Evolutionary conservation across 23 tunicate species (phyloP), one percentile per base, ranked within the genome.

Genomic region (Corella eumyota): DNA sequence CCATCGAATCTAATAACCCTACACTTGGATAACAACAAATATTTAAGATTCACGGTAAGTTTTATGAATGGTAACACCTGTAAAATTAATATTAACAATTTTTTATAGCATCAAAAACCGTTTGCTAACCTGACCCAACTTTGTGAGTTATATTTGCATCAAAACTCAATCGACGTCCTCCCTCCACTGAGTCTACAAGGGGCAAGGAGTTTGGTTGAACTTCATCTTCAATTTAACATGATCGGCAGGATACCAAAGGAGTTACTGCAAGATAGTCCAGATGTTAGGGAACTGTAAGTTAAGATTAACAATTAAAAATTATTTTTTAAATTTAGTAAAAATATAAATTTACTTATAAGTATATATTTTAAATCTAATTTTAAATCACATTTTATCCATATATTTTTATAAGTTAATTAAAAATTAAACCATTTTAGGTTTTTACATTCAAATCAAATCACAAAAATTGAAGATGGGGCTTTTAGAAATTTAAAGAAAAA

Each of bases 101-200:
- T n/a, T n/a, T n/a, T n/a, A n/a, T 25, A 66, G 72, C 72, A 66
- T 19, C 30, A 51, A 26, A 52, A 66, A 7, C 72, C 72, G 20
- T 66, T 66, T 30, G 40, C 26, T 6, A 66, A 66, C 72, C 9
- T 52, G 44, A 66, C 72, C 24, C 50, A 32, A 19, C 35, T 66
- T 25, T 25, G 72, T 3, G 45, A 66, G 30, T 32, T 66, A 0
- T 52, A 52, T 25, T 34, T 66, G 4, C 28, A 24, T 31, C 44
- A 32, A 15, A 66, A 66, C 31, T 60, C 72, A 30, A 66, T 66
- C 30, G 72, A 66, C 32, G 15, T 30, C 7, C 20, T 66, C 15
- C 72, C 72, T 15, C 34, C 60, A 48, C 40, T 30, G 4, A 32
- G 46, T 5, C 51, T 66, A 11, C 23, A 34, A 6, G 45, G 45